Conservation (phyloP, 2,113 vertebrate genomes). For the Gavialis gangeticus region DNA sequence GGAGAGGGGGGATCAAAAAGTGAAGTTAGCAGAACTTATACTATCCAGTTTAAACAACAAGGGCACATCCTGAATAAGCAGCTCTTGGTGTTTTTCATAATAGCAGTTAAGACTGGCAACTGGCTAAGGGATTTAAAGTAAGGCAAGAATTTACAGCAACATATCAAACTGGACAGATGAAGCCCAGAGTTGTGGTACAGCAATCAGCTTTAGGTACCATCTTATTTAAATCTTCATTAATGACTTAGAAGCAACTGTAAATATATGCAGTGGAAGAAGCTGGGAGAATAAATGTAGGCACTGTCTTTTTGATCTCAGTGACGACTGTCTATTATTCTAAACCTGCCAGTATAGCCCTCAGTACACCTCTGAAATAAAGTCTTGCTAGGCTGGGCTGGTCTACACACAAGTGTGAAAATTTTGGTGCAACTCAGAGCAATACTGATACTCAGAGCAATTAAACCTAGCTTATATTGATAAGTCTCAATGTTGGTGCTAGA, state of each 20-base stretch:
- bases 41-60: neutral
- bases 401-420: no score
- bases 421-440: no score
- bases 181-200: neutral
- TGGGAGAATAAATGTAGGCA: neutral
- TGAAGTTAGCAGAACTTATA: neutral
- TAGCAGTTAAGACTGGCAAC: neutral
- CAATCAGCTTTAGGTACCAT: neutral
- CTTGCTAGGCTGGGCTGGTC: no score
- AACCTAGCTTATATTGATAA: neutral
- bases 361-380: no score
- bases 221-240: neutral
- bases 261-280: neutral
- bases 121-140: neutral
- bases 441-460: neutral
- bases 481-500: neutral
- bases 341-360: neutral
- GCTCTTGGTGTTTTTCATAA: neutral
- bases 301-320: neutral
- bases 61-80: neutral
- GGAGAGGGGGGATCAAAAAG: no score
- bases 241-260: neutral
- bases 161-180: neutral
- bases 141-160: neutral
- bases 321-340: neutral